Conservation (phyloP, 2,113 vertebrate genomes). For the Stomatorhinus ivindoensis region DNA sequence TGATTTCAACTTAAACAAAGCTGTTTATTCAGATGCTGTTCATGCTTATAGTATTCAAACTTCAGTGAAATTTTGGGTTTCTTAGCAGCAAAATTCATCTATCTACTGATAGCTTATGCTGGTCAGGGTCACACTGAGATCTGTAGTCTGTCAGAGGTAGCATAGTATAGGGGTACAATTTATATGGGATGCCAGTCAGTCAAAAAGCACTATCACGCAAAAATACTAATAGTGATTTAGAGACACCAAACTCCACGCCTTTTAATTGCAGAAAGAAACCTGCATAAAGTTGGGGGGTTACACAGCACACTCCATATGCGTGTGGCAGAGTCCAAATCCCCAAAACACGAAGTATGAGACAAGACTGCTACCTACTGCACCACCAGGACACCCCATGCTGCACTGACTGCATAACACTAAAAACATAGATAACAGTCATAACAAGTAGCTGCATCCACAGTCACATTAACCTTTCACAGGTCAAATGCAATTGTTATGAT, state of each 20-base stretch:
- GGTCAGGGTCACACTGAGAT: neutral
- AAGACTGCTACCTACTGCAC: neutral
- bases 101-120: neutral
- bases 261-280: neutral
- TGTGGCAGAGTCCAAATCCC: neutral
- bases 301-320: neutral
- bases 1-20: neutral
- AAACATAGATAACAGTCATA: neutral
- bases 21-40: neutral
- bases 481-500: slow-evolving; percentile 5
- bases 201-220: neutral
- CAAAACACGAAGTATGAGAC: neutral
- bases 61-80: neutral
- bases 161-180: neutral
- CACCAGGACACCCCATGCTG: neutral
- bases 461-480: neutral
- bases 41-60: neutral
- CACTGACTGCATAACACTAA: neutral
- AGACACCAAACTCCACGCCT: neutral
- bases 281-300: neutral
- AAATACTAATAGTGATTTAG: neutral
- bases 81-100: neutral
- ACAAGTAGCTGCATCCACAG: neutral
- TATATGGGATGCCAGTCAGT: neutral
- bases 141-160: neutral